Evolutionary conservation across 2,888 invertebrate species (phyloP).

Genomic region (Drosophila dives): DNA sequence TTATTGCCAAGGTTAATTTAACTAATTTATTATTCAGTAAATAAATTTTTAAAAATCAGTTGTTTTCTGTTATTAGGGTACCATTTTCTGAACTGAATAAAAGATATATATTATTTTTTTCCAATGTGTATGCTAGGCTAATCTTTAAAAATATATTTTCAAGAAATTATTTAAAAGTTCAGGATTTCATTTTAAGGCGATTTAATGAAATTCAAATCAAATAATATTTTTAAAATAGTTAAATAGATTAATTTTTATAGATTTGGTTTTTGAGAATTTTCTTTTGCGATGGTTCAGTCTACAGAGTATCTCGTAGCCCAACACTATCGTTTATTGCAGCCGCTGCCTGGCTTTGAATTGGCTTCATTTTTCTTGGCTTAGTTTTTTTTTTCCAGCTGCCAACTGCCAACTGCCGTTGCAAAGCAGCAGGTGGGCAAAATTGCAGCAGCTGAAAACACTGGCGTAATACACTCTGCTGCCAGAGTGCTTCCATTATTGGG

Average conservation of each 20-base stretch:
- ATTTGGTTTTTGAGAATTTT: background rate
- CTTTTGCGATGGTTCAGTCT: background rate
- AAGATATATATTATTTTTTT: background rate
- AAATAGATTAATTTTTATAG: background rate
- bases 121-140: background rate
- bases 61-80: background rate
- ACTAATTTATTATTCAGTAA: background rate
- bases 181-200: background rate
- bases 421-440: conserved; percentile 29
- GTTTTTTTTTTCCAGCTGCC: conserved; percentile 36
- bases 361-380: conserved; percentile 60
- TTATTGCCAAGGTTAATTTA: too few relatives aligned
- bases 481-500: conserved; percentile 60
- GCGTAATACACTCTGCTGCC: conserved; percentile 29
- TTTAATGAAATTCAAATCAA: background rate
- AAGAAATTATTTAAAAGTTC: background rate
- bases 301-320: background rate
- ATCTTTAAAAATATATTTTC: background rate
- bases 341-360: conserved; percentile 34
- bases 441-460: conserved; percentile 49
- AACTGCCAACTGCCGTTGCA: conserved; percentile 24
- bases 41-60: background rate
- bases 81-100: background rate
- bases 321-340: background rate
- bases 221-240: background rate